Base-by-base conservation (phyloP, 2,797 vertebrate species). In the Rhinella marina region DNA sequence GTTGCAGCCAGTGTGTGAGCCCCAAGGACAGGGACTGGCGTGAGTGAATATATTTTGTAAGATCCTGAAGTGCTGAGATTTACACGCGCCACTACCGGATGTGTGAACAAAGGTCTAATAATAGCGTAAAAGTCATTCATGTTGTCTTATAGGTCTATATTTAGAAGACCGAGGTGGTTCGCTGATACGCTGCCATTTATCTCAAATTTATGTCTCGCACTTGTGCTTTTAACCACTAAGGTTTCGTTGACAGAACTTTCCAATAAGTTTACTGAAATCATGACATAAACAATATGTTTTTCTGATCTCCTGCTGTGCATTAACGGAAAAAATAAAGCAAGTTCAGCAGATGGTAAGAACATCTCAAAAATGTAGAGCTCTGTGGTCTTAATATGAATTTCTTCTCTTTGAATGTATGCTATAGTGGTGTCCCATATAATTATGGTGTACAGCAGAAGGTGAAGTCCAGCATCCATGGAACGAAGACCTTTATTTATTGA, bases 221-320 rank as follows among this genome's bases (percentile, higher is more conserved):
- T 85, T 85, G 27, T 85, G 68, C 57, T 85, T 85, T 85, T 76
- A 85, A 76, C 54, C 68, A 85, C 29, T 7, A 56, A 75, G 32
- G 29, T 57, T 75, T 85, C 21, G 54, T 59, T 48, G 7, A 76
- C n/a, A 76, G 27, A 76, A 76, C 72, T 85, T 85, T 85, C 72
- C 83, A 41, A 57, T 85, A 76, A 85, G 23, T 27, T 48, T 59
- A 48, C 23, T 2, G 57, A 59, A 27, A 62, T 56, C 7, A 41
- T 84, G 70, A 84, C 82, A 75, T 17, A 62, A 85, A 64, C 84
- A 83, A 29, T 76, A 62, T 48, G 21, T n/a, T 59, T 32, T 13
- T 25, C 32, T 77, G 57, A 6, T 56, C 19, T 7, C 32, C 23
- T 59, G 72, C 21, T 2, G 41, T 75, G 19, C 48, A n/a, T 14